Evolutionary conservation across 35 echinoderm and acorn worm species (phyloP).

Genomic region (Hemicentrotus pulcherrimus): DNA sequence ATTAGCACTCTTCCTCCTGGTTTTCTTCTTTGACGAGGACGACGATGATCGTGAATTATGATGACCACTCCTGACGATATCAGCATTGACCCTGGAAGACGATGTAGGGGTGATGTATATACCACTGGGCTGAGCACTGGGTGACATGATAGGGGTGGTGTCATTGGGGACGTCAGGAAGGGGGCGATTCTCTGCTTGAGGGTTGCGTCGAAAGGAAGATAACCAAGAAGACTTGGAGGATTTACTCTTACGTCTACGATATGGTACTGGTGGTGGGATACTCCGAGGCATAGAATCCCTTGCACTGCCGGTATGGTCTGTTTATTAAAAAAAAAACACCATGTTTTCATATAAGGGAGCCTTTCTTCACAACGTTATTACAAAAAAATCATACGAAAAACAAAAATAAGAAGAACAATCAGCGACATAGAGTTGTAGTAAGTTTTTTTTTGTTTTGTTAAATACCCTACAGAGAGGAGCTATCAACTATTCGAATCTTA

Average conservation of each 20-base stretch:
- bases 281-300: background rate
- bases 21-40: conserved; percentile 12
- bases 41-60: background rate
- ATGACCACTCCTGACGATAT: background rate
- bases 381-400: no score
- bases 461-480: no score
- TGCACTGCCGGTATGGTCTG: background rate
- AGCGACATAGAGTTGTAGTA: no score
- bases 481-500: no score
- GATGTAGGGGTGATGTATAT: background rate
- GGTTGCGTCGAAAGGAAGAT: background rate
- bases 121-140: background rate
- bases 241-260: background rate
- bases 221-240: background rate
- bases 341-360: background rate
- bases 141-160: background rate
- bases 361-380: no score
- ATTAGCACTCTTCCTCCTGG: background rate
- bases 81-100: background rate
- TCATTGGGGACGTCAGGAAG: background rate
- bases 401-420: no score
- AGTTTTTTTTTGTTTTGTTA: no score
- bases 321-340: background rate
- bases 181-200: background rate
- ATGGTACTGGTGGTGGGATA: background rate